These are phyloP conservation scores for Cynoglossus semilaevis DNA, from an alignment of 2,113 vertebrate species.

Conservation along the genomic window DNA sequence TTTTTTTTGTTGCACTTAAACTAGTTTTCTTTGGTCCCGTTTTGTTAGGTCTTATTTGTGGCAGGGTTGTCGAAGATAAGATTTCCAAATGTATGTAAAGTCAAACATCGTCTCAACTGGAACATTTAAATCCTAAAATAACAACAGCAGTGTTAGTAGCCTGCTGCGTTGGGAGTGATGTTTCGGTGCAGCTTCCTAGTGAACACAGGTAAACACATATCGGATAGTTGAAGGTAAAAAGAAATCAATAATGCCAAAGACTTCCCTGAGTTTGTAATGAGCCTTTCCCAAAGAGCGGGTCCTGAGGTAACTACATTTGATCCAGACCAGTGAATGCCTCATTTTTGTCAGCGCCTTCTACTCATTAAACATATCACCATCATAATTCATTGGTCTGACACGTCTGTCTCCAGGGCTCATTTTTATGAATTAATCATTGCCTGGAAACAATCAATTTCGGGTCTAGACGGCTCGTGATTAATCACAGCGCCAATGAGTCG, in stretches of 20 bases:
- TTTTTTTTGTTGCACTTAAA: no score
- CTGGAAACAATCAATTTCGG: slow-evolving; percentile 46
- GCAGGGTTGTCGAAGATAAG: no score
- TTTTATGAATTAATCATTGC: slow-evolving; percentile 43
- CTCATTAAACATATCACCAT: slow-evolving; percentile 43
- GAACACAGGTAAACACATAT: slow-evolving; percentile 7
- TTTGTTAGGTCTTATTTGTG: no score
- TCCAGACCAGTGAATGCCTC: slow-evolving; percentile 22
- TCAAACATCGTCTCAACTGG: no score
- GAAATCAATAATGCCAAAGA: slow-evolving; percentile 52
- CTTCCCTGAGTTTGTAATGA: slow-evolving; percentile 44
- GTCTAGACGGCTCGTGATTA: slow-evolving; percentile 43
- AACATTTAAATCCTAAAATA: not conserved
- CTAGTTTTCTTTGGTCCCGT: no score
- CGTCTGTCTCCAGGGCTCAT: slow-evolving; percentile 18
- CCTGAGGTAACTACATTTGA: slow-evolving; percentile 45
- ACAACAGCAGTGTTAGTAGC: not conserved
- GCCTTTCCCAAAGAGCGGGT: slow-evolving; percentile 29
- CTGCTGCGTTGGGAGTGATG: not conserved
- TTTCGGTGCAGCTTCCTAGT: not conserved
- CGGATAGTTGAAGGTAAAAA: slow-evolving; percentile 30
- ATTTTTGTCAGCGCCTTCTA: slow-evolving; percentile 24
- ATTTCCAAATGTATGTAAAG: no score
- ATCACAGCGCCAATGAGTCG: slow-evolving; percentile 26
- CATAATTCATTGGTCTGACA: slow-evolving; percentile 28